Evolutionary conservation across 2,113 vertebrate genomes (phyloP).

Genomic region (Mionectes macconnelli): DNA sequence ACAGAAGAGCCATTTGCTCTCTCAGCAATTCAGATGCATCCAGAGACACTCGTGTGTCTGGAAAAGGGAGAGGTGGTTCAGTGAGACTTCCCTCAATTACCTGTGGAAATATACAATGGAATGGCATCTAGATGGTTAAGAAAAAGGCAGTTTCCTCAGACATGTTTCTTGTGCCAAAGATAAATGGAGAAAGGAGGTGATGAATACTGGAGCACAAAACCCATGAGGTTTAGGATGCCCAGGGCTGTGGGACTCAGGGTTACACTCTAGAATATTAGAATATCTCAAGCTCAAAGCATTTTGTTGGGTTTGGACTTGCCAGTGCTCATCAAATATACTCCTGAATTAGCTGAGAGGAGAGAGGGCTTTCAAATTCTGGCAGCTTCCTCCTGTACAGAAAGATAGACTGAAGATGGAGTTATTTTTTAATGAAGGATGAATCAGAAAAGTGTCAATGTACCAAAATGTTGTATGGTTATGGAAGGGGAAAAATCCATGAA

Average conservation of each 20-base stretch:
- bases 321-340: not conserved
- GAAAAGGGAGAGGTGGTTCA: not conserved
- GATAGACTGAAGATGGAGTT: not conserved
- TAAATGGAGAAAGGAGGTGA: not conserved
- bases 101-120: not conserved
- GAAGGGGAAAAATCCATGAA: not conserved
- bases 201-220: not conserved
- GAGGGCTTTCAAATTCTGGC: not conserved
- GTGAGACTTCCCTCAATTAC: not conserved
- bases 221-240: not conserved
- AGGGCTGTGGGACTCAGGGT: not conserved
- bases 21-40: fast-evolving
- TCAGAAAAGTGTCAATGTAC: not conserved
- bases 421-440: not conserved
- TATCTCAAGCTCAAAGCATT: not conserved
- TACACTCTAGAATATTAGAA: not conserved
- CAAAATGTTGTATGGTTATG: not conserved
- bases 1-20: fast-evolving
- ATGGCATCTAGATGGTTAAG: not conserved
- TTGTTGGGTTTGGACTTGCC: not conserved
- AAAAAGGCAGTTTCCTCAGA: not conserved
- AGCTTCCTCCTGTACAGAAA: not conserved
- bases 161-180: not conserved
- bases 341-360: not conserved
- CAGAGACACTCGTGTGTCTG: not conserved